These are phyloP conservation scores for Scatophagus argus DNA, from an alignment of 2,113 vertebrate species.

Conservation along the genomic window DNA sequence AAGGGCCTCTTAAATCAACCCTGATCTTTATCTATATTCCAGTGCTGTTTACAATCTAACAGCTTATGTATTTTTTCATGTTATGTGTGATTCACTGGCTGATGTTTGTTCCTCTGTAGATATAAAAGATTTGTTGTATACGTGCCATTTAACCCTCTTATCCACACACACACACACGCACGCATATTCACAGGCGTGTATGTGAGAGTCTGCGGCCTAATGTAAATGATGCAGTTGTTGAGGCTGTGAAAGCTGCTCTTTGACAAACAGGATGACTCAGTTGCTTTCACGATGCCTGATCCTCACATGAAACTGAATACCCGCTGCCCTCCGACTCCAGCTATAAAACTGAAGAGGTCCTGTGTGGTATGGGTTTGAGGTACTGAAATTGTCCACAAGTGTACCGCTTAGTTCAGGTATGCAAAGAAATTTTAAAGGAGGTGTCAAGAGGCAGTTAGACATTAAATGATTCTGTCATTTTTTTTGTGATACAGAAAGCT, in stretches of 20 bases:
- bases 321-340: slow-evolving; percentile 11
- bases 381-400: background rate
- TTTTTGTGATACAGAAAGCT: too few relatives aligned
- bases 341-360: slow-evolving; percentile 19
- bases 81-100: too few relatives aligned
- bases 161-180: background rate
- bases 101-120: background rate
- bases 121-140: slow-evolving; percentile 29
- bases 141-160: slow-evolving; percentile 24
- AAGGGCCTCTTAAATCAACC: background rate
- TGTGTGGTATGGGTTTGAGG: background rate
- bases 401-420: background rate
- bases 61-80: background rate
- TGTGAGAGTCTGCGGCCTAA: slow-evolving; percentile 22
- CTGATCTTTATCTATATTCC: too few relatives aligned
- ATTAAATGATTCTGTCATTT: background rate
- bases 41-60: too few relatives aligned
- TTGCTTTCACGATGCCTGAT: slow-evolving; percentile 54
- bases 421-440: background rate
- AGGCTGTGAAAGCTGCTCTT: slow-evolving; percentile 70
- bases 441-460: background rate
- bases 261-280: slow-evolving; percentile 66
- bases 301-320: slow-evolving; percentile 40
- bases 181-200: background rate
- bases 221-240: slow-evolving; percentile 72